Evolutionary conservation across 2,113 vertebrate genomes (phyloP).

Genomic region (Andinoacara biseriatus): DNA sequence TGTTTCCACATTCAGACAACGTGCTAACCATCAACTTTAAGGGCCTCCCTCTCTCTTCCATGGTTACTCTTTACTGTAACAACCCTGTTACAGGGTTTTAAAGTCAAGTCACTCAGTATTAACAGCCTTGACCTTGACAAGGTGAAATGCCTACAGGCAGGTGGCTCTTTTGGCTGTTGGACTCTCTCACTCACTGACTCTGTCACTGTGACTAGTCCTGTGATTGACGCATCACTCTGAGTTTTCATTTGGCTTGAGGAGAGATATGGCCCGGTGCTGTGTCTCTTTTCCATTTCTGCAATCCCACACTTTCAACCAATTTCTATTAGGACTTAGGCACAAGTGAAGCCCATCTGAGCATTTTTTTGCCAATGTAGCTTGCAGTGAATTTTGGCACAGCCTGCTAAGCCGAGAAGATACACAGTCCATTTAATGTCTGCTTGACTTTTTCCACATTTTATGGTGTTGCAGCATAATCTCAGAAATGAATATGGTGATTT

Average conservation of each 20-base stretch:
- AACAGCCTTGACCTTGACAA: conserved; percentile 68
- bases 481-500: conserved; percentile 2
- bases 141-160: conserved; percentile 48
- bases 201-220: conserved; percentile 52
- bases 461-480: conserved; percentile 13
- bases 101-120: conserved; percentile 49
- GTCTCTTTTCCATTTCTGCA: conserved; percentile 52
- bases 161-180: conserved; percentile 52
- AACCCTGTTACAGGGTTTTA: conserved; percentile 37
- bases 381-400: conserved; percentile 30
- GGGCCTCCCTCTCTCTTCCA: not conserved
- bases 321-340: conserved; percentile 50
- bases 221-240: conserved; percentile 60
- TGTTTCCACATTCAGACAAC: not conserved
- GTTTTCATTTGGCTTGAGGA: conserved; percentile 62
- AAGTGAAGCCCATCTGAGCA: conserved; percentile 28
- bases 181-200: conserved; percentile 52
- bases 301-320: conserved; percentile 52
- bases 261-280: conserved; percentile 49
- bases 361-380: conserved; percentile 21
- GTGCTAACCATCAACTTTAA: not conserved
- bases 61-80: conserved; percentile 10
- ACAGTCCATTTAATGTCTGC: conserved; percentile 14
- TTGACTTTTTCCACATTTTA: not conserved
- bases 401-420: not conserved